Conservation (phyloP, 2,797 vertebrate genomes). For the Austrolebias charrua region DNA sequence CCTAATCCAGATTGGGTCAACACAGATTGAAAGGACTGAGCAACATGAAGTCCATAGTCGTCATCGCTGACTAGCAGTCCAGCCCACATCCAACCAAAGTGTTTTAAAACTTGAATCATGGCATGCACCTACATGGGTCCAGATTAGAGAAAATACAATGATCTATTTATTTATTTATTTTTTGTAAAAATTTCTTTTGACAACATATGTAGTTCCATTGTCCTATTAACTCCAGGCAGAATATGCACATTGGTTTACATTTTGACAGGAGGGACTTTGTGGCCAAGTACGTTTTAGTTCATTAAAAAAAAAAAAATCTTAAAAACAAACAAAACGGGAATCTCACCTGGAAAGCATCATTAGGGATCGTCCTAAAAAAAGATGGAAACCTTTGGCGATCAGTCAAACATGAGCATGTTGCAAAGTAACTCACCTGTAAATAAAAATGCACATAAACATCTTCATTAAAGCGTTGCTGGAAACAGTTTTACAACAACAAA, state of each 20-base stretch:
- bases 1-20: conserved; percentile 37
- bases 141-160: not conserved
- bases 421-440: conserved; percentile 73
- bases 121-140: conserved; percentile 44
- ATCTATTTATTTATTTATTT: no score
- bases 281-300: no score
- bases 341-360: conserved; percentile 67
- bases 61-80: conserved; percentile 72
- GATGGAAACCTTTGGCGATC: conserved; percentile 45
- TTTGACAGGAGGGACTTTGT: not conserved
- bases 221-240: not conserved
- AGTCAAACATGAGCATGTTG: conserved; percentile 60
- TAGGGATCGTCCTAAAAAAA: conserved; percentile 70
- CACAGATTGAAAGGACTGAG: conserved; percentile 56
- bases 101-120: conserved; percentile 71
- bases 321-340: no score
- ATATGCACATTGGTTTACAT: not conserved
- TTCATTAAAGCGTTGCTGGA: not conserved
- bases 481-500: not conserved
- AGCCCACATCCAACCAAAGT: conserved; percentile 73
- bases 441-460: conserved; percentile 6
- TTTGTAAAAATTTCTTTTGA: not conserved
- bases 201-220: not conserved
- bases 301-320: no score
- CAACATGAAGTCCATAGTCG: conserved; percentile 73